A percentile compares a stretch with the other conserved stretches of the same genome.
Evolutionary conservation across 2,888 invertebrate genomes (phyloP).

Genomic region (Leptogaster cylindrica): DNA sequence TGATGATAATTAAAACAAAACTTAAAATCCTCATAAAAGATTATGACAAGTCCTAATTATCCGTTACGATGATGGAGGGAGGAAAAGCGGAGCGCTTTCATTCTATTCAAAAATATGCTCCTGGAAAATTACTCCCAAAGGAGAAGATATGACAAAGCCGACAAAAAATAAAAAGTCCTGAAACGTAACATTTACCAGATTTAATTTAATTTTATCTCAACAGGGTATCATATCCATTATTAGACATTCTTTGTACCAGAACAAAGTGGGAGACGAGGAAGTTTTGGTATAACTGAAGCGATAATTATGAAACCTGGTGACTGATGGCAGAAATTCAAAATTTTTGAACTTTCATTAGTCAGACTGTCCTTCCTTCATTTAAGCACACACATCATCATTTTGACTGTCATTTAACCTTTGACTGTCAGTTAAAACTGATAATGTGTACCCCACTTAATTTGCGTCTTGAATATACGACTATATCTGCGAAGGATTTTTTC

Average conservation of each 20-base stretch:
- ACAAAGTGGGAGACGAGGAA: slow-evolving; percentile 1
- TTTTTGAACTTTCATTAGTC: no score
- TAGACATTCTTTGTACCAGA: slow-evolving; percentile 28
- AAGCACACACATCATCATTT: no score
- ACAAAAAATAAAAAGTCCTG: slow-evolving; percentile 31
- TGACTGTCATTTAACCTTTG: no score
- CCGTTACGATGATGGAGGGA: no score
- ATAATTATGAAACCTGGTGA: slow-evolving; percentile 37
- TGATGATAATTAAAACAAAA: slow-evolving; percentile 38
- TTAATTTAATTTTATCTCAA: slow-evolving; percentile 46
- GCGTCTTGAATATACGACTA: slow-evolving; percentile 2
- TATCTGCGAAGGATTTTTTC: no score
- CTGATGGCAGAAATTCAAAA: no score
- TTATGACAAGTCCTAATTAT: slow-evolving; percentile 40
- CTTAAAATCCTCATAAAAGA: slow-evolving; percentile 34
- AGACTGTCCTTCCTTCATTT: no score
- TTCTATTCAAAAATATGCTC: slow-evolving; percentile 28
- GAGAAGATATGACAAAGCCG: slow-evolving; percentile 37
- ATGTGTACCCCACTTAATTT: no score
- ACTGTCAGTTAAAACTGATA: no score
- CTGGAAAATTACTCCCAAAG: slow-evolving; percentile 27
- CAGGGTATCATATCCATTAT: slow-evolving; percentile 36
- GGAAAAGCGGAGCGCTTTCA: slow-evolving; percentile 15
- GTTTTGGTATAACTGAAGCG: slow-evolving; percentile 8
- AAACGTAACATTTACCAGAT: slow-evolving; percentile 45